Evolutionary conservation across 2,113 vertebrate species (phyloP), one percentile per base, ranked within the genome.

Genomic region (Heterotis niloticus): DNA sequence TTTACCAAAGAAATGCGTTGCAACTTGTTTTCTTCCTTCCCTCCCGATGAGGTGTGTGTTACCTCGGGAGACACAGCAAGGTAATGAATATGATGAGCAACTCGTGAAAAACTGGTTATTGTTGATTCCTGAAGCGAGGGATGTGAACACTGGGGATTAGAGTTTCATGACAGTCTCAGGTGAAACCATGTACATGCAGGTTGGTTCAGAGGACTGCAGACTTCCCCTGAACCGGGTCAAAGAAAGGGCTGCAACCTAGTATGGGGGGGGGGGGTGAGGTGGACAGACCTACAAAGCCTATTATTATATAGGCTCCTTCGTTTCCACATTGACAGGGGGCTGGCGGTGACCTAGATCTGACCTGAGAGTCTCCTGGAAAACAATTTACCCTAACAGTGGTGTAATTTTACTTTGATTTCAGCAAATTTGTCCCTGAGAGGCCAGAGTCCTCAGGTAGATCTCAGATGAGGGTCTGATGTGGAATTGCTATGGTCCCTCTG

Each of bases 161-260:
- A 28, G 57, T 29, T 62, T 44, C 16, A 56, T 17, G 2, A 26
- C 74, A 44, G 74, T 17, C 28, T 62, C 44, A 1, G 24, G 71
- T 71, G 52, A 54, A 51, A 71, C 69, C 52, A n/a, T 71, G 52
- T 71, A 54, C 56, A 24, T 74, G 52, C 24, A 59, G 4, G 54
- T 28, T n/a, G 23, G 54, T 28, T n/a, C 54, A 57, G 29, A 51
- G 24, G 14, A 28, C 44, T 17, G 52, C 59, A 54, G 51, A 72
- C n/a, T 23, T 0, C 20, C 20, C 16, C 69, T 51, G 44, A 71
- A 71, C 52, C 34, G 12, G 34, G 20, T 29, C 69, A 29, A 20
- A 62, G 59, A 20, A 62, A 62, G 13, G 34, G n/a, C 17, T 74
- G 54, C 71, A 74, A 56, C 52, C n/a, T 70, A n/a, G n/a, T n/a